Conservation (phyloP, 2,797 vertebrate species). For the Tragelaphus eurycerus region DNA sequence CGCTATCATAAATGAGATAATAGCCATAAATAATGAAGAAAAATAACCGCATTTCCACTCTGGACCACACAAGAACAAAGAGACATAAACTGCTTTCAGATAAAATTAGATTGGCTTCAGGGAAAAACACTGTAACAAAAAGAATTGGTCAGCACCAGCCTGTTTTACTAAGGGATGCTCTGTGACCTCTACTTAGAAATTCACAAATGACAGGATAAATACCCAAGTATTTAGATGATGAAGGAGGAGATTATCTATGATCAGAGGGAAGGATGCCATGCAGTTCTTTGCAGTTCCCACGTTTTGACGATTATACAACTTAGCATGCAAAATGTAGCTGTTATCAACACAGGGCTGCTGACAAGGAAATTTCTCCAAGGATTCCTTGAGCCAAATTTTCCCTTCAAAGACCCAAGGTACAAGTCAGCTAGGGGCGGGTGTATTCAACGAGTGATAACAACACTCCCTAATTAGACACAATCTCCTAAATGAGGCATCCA, state of each 20-base stretch:
- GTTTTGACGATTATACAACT: neutral
- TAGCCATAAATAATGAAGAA: neutral
- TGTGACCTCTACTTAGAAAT: neutral
- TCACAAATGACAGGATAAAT: neutral
- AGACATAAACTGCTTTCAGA: neutral
- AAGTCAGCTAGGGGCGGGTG: conserved; percentile 72
- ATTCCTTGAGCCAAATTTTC: conserved; percentile 49
- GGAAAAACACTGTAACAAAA: neutral
- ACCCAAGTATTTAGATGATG: fast-evolving
- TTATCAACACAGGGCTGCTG: neutral
- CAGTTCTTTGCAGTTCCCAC: neutral
- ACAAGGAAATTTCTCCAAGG: conserved; percentile 35
- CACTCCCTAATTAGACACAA: conserved; percentile 79
- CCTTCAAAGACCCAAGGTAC: conserved; percentile 52
- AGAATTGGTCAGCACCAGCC: neutral
- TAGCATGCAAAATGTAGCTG: neutral
- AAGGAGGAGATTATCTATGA: neutral
- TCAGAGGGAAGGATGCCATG: neutral
- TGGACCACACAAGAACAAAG: neutral
- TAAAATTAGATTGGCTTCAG: neutral
- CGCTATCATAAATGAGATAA: neutral
- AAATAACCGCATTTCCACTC: neutral
- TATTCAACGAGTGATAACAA: conserved; percentile 68
- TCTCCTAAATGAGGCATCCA: conserved; percentile 65
- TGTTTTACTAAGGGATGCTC: neutral